Evolutionary conservation across 2,888 invertebrate species (phyloP), one percentile per base, ranked within the genome.

Genomic region (Volucella zonaria): DNA sequence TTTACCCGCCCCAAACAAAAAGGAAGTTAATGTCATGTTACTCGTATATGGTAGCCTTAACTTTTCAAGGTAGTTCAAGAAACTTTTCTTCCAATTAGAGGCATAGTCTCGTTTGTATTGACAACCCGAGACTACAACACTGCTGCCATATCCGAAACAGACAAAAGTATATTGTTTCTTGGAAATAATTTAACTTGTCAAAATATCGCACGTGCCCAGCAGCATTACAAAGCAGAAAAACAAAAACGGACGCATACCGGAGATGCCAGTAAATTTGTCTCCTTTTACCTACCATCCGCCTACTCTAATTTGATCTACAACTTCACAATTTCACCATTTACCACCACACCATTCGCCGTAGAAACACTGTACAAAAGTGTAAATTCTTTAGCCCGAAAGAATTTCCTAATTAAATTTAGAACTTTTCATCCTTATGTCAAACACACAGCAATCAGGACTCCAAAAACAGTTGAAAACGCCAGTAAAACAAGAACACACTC

Each of bases 351-450:
- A 66, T 67, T 77, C 71, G 77, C 67, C 62, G 52, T 73, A 64
- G 74, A 74, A 79, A 74, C n/a, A n/a, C 62, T 74, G 79, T 75
- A 74, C 56, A 67, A 68, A 74, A 58, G 68, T 74, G 74, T 75
- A 75, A 74, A 83, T 79, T 79, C 70, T 54, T 81, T 75, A 42
- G 59, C 56, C 74, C 58, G 64, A 49, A 79, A 79, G 79, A 79
- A 83, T 83, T 83, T 79, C 75, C 70, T 83, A 83, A 83, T 83
- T 83, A 79, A 83, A 83, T 83, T 66, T 74, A 74, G 74, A 79
- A 83, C 58, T 83, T 83, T 79, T 54, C 70, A 59, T 77, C 70
- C 64, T 70, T 64, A 18, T 76, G 70, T 70, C 76, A 70, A 52
- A 49, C 47, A 62, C 67, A 70, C 76, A 62, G 52, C 52, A 66